Base-by-base conservation (phyloP, 2,113 vertebrate genomes). In the Periophthalmus modestus region DNA sequence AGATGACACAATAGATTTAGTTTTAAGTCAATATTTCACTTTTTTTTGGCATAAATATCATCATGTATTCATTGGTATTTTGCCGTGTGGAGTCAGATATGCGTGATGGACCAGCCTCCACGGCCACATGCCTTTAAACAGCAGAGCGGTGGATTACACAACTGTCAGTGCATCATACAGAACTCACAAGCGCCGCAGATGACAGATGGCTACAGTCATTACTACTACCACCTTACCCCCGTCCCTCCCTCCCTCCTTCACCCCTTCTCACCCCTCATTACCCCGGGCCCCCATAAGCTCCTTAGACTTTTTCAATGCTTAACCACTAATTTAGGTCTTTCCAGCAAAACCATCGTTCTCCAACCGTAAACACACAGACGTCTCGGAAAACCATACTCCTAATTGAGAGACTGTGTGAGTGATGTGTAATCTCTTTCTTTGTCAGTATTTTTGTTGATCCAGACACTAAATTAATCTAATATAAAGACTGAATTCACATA, bases 151-250 rank as follows among this genome's bases (percentile, higher is more conserved):
- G 91, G 87, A 89, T 89, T 79, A 82, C 54, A 66, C 65, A 75
- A 23, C 89, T 88, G 91, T 88, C 93, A 90, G 43, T 93, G 92
- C 92, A 66, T 85, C 83, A 83, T 71, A 65, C 24, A 58, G 82
- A 39, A 46, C 72, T 78, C 71, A 79, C 83, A 82, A 82, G 68
- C 91, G 87, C 84, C 77, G 72, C 85, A 77, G 7, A 75, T 85
- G 85, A 89, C 94, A 94, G 93, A 93, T 93, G 93, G 93, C 87
- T 78, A 71, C 74, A 39, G 36, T 72, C 74, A 66, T 73, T 65
- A 75, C 82, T 85, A 84, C 86, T 68, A 77, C 7, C 69, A 66
- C 85, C 71, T 85, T 10, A 11, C 10, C 48, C 23, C 86, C 88
- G 80, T 81, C 79, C 55, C 47, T 54, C 78, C 67, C 7, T 39